Base-by-base conservation (phyloP, 1,140 invertebrate species). In the Scaptodrosophila lebanonensis region DNA sequence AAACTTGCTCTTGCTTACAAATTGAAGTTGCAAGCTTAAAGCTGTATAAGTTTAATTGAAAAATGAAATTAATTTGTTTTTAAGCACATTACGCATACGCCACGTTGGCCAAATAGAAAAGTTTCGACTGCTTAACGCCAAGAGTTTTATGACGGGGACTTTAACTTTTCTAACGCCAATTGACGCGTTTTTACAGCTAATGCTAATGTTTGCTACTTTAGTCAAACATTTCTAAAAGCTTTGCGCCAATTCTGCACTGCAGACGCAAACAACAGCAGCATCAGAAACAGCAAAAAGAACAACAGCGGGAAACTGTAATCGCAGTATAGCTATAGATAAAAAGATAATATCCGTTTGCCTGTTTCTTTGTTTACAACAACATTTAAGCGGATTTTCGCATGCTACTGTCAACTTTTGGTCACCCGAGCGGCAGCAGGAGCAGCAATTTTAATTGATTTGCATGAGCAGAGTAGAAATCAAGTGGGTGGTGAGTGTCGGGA, bases 301-400 rank as follows among this genome's bases (percentile, higher is more conserved):
- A 62, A 53, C 43, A 68, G 32, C 57, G n/a, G n/a, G n/a, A n/a
- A 72, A 58, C 60, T 73, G 64, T 56, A 72, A 71, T 47, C 53
- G 47, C 58, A 67, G n/a, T n/a, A 72, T 32, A 54, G 54, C 63
- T 49, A 42, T 53, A 77, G 63, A 79, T 77, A 79, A 77, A 68
- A 72, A 56, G 72, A 79, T 77, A 77, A 79, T 77, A 79, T 77
- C 64, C 73, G 73, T 73, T 79, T 79, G 75, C 49, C 52, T 73
- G 68, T 79, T 79, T 66, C 52, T 50, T 50, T 40, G 30, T 50
- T 77, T 48, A 33, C 27, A 43, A 61, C 63, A 68, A 69, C 54
- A 66, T 82, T 77, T 77, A 73, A 77, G 64, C 73, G 68, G 75
- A 79, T 77, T 77, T 71, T 38, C 58, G 59, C 30, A 53, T 54